A percentile compares a stretch with the other conserved stretches of the same genome.
phyloP scores from a whole-genome alignment of 2,113 vertebrate species.

The Cyprinodon variegatus region DNA sequence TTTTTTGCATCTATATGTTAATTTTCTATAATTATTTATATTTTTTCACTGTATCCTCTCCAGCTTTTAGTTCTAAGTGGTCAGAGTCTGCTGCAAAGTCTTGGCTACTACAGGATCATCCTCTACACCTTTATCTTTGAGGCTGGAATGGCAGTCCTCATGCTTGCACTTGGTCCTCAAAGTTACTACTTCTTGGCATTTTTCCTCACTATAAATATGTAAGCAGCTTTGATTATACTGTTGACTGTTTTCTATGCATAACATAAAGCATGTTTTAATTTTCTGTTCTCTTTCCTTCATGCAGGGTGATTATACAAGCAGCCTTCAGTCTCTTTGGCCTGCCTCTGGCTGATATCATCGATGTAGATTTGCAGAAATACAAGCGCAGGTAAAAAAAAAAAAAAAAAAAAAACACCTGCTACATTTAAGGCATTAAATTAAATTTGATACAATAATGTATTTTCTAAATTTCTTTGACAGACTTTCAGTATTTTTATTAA shows the following conservation, averaged over 20 bases:
- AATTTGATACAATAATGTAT: background rate
- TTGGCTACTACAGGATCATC: conserved; percentile 90
- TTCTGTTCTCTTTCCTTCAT: background rate
- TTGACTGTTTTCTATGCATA: background rate
- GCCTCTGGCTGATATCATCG: conserved; percentile 89
- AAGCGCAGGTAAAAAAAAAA: conserved; percentile 81
- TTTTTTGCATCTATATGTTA: background rate
- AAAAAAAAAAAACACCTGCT: background rate
- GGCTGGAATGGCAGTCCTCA: conserved; percentile 77
- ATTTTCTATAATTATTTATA: background rate
- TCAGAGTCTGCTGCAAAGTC: conserved; percentile 78
- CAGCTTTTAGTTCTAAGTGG: conserved; percentile 87
- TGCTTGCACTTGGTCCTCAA: conserved; percentile 84
- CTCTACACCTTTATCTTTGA: conserved; percentile 88
- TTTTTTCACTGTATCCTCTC: conserved; percentile 6
- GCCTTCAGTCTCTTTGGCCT: conserved; percentile 89
- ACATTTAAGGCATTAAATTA: background rate
- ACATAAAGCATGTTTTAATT: background rate
- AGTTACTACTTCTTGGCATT: conserved; percentile 84
- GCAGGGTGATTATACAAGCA: conserved; percentile 86
- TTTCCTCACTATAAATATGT: conserved; percentile 88
- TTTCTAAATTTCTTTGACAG: background rate
- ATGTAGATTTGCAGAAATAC: conserved; percentile 85
- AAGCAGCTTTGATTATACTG: conserved; percentile 60
- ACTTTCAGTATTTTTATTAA: background rate